Percentiles rank a stretch among this genome's conserved stretches.
These are phyloP conservation scores for Colletes gigas DNA, from an alignment of 1,140 invertebrate species.

Conservation along the genomic window DNA sequence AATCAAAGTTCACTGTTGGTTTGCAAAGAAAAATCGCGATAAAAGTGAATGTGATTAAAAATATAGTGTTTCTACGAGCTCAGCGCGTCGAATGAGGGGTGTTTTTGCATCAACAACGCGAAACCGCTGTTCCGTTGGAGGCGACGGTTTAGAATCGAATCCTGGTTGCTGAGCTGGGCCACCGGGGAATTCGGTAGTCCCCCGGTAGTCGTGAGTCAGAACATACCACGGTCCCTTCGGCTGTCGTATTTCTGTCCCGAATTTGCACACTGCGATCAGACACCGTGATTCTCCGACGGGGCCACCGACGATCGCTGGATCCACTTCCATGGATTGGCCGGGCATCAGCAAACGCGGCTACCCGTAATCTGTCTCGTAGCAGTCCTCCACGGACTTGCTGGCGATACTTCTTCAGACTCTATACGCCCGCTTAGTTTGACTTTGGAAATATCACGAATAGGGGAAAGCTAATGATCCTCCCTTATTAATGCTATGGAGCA, in stretches of 20 bases:
- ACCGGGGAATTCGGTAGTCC: conserved; percentile 43
- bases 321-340: conserved; percentile 25
- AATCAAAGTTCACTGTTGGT: no score
- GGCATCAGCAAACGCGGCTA: background rate
- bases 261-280: conserved; percentile 57
- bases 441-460: background rate
- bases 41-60: no score
- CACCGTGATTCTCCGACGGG: conserved; percentile 32
- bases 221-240: conserved; percentile 33
- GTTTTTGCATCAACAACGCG: background rate
- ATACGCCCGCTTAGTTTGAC: background rate
- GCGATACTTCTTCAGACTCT: background rate
- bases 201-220: conserved; percentile 56
- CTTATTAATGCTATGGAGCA: no score
- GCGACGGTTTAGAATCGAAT: background rate
- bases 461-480: no score
- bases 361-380: conserved; percentile 24
- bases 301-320: conserved; percentile 17
- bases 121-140: background rate
- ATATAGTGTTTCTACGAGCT: background rate
- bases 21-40: no score
- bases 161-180: conserved; percentile 55
- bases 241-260: conserved; percentile 61
- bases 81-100: background rate
- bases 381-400: background rate